Evolutionary conservation across 2,797 vertebrate species (phyloP).

Genomic region (Gobionotothen gibberifrons): DNA sequence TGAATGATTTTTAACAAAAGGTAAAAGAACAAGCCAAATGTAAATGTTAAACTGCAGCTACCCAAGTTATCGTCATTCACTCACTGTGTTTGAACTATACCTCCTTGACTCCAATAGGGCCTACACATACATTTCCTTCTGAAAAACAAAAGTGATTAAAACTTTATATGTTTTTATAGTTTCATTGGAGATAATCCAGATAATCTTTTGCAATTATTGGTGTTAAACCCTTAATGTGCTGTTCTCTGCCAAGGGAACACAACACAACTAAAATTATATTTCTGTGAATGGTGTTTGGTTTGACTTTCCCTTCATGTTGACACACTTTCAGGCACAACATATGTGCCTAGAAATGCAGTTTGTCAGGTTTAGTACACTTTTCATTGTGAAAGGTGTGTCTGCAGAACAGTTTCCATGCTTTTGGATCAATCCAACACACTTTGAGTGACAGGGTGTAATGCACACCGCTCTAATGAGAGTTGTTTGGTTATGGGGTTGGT

Average conservation of each 20-base stretch:
- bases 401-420: background rate
- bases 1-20: background rate
- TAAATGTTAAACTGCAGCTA: background rate
- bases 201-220: background rate
- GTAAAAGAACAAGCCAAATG: background rate
- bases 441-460: background rate
- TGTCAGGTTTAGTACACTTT: background rate
- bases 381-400: background rate
- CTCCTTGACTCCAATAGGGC: no score
- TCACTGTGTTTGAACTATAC: no score
- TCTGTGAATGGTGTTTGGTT: constrained; percentile 26
- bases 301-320: background rate
- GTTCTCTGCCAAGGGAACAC: background rate
- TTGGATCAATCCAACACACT: constrained; percentile 24
- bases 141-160: no score
- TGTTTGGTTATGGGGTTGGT: constrained; percentile 44
- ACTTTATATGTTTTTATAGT: background rate
- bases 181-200: background rate
- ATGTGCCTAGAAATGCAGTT: fast-evolving
- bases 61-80: background rate
- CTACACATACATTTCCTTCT: no score
- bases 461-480: constrained; percentile 40
- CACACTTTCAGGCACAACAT: background rate
- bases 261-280: background rate
- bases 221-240: background rate